Evolutionary conservation across 35 echinoderm and acorn worm species (phyloP).

Genomic region (Patiria miniata): DNA sequence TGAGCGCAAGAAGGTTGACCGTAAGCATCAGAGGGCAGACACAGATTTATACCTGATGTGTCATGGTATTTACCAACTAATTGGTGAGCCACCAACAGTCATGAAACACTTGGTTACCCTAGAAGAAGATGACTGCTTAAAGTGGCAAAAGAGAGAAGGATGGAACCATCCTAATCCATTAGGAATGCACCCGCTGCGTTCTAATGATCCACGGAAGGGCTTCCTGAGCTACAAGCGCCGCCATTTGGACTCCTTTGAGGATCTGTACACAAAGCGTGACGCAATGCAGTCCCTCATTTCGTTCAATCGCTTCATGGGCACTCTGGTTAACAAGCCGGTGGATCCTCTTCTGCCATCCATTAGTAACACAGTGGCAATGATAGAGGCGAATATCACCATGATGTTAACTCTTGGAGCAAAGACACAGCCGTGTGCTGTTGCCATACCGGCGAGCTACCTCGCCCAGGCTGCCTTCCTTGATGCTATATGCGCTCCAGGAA

Average conservation of each 20-base stretch:
- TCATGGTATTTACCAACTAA: conserved; percentile 35
- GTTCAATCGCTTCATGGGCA: conserved; percentile 43
- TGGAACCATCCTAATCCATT: background rate
- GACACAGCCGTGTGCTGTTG: background rate
- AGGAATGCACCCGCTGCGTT: background rate
- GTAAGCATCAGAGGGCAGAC: background rate
- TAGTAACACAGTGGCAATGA: conserved; percentile 36
- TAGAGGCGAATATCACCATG: conserved; percentile 46
- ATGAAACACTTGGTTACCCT: conserved; percentile 37
- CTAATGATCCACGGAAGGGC: background rate
- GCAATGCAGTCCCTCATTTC: conserved; percentile 3
- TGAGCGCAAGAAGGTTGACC: background rate
- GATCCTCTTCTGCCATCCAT: conserved; percentile 54
- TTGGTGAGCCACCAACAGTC: conserved; percentile 11
- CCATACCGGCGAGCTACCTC: conserved; percentile 60
- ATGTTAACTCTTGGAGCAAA: conserved; percentile 34
- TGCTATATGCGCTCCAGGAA: conserved; percentile 13
- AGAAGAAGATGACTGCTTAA: conserved; percentile 28
- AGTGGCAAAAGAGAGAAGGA: conserved; percentile 12
- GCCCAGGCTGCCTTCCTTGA: conserved; percentile 46
- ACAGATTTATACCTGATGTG: conserved; percentile 24
- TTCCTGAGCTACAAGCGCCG: conserved; percentile 41
- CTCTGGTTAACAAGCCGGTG: conserved; percentile 20
- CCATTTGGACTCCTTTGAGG: conserved; percentile 13
- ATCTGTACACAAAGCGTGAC: conserved; percentile 13